Evolutionary conservation across 2,797 vertebrate genomes (phyloP).

Genomic region (Halcyon badia): DNA sequence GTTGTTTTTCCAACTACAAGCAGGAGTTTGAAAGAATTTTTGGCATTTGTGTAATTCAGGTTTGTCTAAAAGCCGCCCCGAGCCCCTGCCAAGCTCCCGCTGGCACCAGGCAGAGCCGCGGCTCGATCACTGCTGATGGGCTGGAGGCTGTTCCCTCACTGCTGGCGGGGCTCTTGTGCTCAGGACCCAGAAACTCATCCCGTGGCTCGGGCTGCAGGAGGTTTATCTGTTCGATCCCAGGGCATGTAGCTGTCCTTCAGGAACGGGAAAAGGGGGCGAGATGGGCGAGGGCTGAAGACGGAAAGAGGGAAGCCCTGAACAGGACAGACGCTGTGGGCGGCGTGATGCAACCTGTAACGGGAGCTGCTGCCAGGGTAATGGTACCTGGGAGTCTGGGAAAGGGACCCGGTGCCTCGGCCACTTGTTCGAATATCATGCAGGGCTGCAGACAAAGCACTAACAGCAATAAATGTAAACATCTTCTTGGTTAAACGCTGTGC

Average conservation of each 20-base stretch:
- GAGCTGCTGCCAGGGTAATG: neutral
- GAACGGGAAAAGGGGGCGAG: neutral
- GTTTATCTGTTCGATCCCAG: neutral
- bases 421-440: neutral
- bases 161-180: neutral
- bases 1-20: conserved; percentile 27
- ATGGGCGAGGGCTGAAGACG: neutral
- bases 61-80: neutral
- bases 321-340: neutral
- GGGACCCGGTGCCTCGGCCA: neutral
- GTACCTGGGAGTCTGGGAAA: neutral
- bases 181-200: neutral
- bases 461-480: neutral
- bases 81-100: conserved; percentile 21
- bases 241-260: neutral
- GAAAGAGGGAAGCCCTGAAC: neutral
- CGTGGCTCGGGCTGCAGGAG: neutral
- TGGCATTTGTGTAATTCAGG: conserved; percentile 62
- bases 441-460: neutral
- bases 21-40: conserved; percentile 61
- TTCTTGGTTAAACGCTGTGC: neutral
- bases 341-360: neutral
- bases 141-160: neutral
- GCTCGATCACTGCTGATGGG: neutral
- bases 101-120: neutral